Base-by-base conservation (phyloP, 2,113 vertebrate genomes). In the Thomomys bottae region DNA sequence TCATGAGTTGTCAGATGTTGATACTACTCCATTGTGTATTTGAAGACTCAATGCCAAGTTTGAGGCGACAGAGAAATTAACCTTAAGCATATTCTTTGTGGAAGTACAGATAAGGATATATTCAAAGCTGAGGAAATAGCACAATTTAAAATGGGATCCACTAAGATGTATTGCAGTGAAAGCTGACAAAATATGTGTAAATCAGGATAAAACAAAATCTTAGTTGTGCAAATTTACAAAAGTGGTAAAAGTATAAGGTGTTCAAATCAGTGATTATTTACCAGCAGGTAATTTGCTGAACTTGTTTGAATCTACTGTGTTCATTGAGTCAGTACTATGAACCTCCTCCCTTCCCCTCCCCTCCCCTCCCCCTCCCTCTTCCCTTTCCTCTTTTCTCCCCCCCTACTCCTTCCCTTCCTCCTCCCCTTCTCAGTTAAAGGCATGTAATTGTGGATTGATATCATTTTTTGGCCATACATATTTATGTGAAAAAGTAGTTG, bases 401-500 rank as follows among this genome's bases (percentile, higher is more conserved):
- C n/a, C n/a, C n/a, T n/a, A n/a, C n/a, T n/a, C n/a, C n/a, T n/a
- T n/a, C n/a, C n/a, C n/a, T n/a, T n/a, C n/a, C n/a, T n/a, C n/a
- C n/a, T n/a, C n/a, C n/a, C n/a, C n/a, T n/a, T n/a, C 38, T 81
- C 42, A 77, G 77, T 91, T 94, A 92, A 94, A 92, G 66, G 89
- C 36, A 67, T 67, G 26, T 68, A 36, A 17, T 87, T 88, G 30
- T 54, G n/a, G 34, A 11, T 83, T 42, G 26, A 54, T 90, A 54
- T n/a, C n/a, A 88, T 5, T 87, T 54, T 76, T 92, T 30, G 54
- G 30, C 42, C 79, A 6, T 66, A 73, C 23, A 42, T 88, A 1
- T 76, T n/a, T 76, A 34, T 92, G 40, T 95, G 89, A 81, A 90
- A 85, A 88, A 24, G 83, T 24, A 94, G 75, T 75, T 6, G 87